Evolutionary conservation across 2,888 invertebrate species (phyloP).

Genomic region (Dioctria linearis): DNA sequence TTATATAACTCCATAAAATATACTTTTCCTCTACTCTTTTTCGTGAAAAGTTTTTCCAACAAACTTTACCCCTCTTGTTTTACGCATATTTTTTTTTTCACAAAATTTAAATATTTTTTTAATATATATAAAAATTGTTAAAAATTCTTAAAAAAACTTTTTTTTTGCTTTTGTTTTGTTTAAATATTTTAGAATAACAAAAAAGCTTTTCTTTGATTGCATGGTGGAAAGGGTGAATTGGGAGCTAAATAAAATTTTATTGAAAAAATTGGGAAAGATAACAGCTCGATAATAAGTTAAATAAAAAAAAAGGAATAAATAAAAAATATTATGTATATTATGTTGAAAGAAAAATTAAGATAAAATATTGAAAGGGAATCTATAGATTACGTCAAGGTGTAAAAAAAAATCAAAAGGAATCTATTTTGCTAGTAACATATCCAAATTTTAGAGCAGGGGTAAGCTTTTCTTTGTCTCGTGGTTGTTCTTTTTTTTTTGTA

Average conservation of each 20-base stretch:
- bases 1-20: neutral
- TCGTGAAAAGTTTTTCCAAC: conserved; percentile 20
- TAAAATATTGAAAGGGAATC: conserved; percentile 12
- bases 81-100: conserved; percentile 27
- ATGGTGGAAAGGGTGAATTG: neutral
- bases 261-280: conserved; percentile 1
- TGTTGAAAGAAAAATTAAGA: neutral
- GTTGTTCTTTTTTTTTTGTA: conserved; percentile 15
- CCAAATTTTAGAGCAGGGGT: conserved; percentile 46
- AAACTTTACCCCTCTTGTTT: conserved; percentile 53
- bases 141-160: conserved; percentile 14
- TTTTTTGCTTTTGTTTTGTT: neutral
- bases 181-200: conserved; percentile 30
- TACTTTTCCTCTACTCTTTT: conserved; percentile 3
- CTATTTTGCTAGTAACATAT: conserved; percentile 36
- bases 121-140: conserved; percentile 7
- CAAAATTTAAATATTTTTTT: conserved; percentile 20
- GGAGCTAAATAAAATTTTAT: conserved; percentile 26
- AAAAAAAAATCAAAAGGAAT: conserved; percentile 23
- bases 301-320: neutral
- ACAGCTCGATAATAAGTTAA: conserved; percentile 5
- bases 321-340: neutral
- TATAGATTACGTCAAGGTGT: conserved; percentile 19
- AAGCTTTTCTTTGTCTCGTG: conserved; percentile 46
- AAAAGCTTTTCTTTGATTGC: conserved; percentile 37